Base-by-base conservation (phyloP, 2,797 vertebrate species). In the Lutjanus campechanus region DNA sequence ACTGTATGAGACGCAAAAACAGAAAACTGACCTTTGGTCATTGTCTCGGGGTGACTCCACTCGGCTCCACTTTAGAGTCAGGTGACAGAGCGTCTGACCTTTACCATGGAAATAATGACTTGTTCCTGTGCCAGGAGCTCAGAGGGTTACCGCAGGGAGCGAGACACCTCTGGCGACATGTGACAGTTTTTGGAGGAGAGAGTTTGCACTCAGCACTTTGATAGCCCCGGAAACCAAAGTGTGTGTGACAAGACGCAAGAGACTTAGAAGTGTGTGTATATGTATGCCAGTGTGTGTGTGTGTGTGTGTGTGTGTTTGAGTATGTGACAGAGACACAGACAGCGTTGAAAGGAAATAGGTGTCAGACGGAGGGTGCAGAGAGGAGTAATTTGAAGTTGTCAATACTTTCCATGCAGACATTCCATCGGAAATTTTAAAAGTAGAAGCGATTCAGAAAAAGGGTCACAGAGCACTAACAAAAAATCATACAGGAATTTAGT, bases 21-120 rank as follows among this genome's bases (percentile, higher is more conserved):
- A 91, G 84, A 85, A 91, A 92, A 89, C 79, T 92, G 94, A 94
- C 93, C 90, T 94, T 93, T 93, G 92, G 92, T 89, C 92, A 85
- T 79, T 87, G 91, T 93, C 92, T 94, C 62, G 46, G 71, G 91
- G 91, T 82, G 66, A 82, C 89, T 92, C 83, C 87, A 76, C 87
- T 91, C 87, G 81, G 90, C 90, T 86, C 87, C 81, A 85, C 91
- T 91, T 88, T 89, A 85, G 87, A 91, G 91, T 93, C 88, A 92
- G 90, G 91, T 92, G 93, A 94, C 93, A 93, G 89, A 89, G 88
- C 85, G 73, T 86, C 88, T 95, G 94, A 95, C 93, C 94, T 95
- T 95, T 93, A 95, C 82, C 89, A 82, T 88, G 92, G 90, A 94
- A 92, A 94, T 94, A 93, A 94, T 94, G 92, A 94, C 93, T 94